Conservation (phyloP, 1,140 invertebrate species). For the Phthorimaea operculella region DNA sequence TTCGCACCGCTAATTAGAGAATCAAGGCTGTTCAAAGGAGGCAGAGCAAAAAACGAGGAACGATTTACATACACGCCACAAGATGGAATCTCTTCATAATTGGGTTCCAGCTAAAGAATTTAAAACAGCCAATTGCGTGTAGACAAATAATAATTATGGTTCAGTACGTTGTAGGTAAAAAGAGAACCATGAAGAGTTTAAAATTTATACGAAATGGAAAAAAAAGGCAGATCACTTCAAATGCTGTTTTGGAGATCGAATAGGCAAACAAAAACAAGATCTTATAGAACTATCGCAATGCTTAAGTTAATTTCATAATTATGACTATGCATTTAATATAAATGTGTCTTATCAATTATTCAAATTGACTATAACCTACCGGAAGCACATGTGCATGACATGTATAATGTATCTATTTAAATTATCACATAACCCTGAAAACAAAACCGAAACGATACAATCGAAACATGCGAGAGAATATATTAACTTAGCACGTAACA, state of each 20-base stretch:
- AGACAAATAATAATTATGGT: neutral
- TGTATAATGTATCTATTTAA: neutral
- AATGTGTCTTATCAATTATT: too few species aligned
- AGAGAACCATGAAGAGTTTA: too few species aligned
- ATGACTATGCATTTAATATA: too few species aligned
- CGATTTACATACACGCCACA: conserved; percentile 42
- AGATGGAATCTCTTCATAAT: conserved; percentile 46
- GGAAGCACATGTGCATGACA: too few species aligned
- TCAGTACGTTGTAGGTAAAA: neutral
- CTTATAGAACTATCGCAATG: too few species aligned
- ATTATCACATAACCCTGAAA: neutral
- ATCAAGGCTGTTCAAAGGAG: conserved; percentile 35
- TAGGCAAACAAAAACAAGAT: too few species aligned
- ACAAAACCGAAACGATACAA: conserved; percentile 27
- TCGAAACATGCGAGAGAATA: conserved; percentile 38
- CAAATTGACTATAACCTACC: too few species aligned
- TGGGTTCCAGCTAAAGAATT: conserved; percentile 24
- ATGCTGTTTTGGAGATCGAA: too few species aligned
- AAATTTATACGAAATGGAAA: too few species aligned
- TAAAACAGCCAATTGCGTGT: conserved; percentile 2
- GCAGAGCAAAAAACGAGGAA: conserved; percentile 28
- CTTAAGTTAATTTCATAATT: too few species aligned
- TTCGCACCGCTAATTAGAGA: conserved; percentile 36
- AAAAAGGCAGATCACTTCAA: too few species aligned
- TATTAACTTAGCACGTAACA: conserved; percentile 40